These are phyloP conservation scores for Tolmerus cingulatus DNA, from an alignment of 2,888 invertebrate species.

Conservation along the genomic window DNA sequence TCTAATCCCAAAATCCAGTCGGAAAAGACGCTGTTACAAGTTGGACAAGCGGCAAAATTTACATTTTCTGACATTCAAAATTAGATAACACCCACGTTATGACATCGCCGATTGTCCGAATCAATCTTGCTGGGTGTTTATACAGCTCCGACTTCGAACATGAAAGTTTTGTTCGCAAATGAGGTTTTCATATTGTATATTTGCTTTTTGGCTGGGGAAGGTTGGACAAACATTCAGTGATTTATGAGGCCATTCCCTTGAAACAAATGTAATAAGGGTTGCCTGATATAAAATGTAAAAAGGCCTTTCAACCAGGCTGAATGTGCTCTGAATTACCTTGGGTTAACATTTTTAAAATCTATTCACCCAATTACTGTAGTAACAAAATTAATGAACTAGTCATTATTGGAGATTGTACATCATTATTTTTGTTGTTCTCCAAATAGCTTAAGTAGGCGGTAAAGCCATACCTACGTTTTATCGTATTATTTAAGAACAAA, in stretches of 20 bases:
- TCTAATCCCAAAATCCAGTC: slow-evolving; percentile 2
- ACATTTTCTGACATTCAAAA: slow-evolving; percentile 32
- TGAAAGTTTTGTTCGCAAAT: neutral
- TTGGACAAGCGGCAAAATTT: slow-evolving; percentile 3
- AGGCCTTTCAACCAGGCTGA: neutral
- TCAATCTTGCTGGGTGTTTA: neutral
- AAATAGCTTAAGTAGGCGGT: neutral
- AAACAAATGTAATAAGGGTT: neutral
- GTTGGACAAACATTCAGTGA: neutral
- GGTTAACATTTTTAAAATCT: neutral
- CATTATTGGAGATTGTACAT: neutral
- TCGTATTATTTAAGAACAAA: neutral
- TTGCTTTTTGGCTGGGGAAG: neutral
- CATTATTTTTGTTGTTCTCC: neutral
- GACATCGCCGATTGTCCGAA: slow-evolving; percentile 32
- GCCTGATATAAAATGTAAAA: neutral
- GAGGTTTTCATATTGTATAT: neutral
- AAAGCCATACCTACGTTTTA: neutral
- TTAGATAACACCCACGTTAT: slow-evolving; percentile 27
- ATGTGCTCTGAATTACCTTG: neutral
- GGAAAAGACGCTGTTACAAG: neutral
- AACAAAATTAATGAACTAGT: neutral
- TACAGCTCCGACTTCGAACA: neutral
- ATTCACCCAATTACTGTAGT: neutral
- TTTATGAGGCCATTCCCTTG: neutral